These are phyloP conservation scores for Troglohyphantes excavatus DNA, from an alignment of 2,888 invertebrate genomes.

Conservation along the genomic window DNA sequence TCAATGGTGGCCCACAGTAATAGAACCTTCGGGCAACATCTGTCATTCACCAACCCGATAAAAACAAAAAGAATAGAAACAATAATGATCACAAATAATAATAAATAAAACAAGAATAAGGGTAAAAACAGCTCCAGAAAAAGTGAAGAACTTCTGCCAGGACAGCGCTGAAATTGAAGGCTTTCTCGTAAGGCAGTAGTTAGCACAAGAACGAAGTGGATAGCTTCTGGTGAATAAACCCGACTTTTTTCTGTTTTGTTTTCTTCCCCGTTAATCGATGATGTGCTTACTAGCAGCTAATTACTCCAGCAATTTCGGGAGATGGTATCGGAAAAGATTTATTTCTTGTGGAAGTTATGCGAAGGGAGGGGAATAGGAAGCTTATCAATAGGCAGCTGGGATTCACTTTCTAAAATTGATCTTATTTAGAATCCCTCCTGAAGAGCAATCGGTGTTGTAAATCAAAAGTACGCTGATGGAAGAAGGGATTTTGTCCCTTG, in stretches of 20 bases:
- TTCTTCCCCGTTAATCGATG: not conserved
- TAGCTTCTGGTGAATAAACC: not conserved
- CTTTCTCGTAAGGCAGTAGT: not conserved
- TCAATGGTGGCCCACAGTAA: conserved; percentile 19
- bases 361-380: not conserved
- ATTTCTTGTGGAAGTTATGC: not conserved
- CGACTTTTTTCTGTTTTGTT: not conserved
- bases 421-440: not conserved
- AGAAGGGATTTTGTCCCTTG: no score
- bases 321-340: conserved; percentile 22
- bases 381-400: not conserved
- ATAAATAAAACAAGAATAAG: not conserved
- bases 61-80: not conserved
- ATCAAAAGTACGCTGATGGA: not conserved
- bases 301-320: conserved; percentile 13
- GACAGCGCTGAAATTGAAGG: not conserved
- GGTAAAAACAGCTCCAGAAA: not conserved
- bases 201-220: conserved; percentile 15
- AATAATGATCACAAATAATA: not conserved
- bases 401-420: conserved; percentile 10
- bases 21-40: conserved; percentile 34
- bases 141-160: not conserved
- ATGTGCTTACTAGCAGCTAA: conserved; percentile 5
- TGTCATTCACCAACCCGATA: conserved; percentile 23
- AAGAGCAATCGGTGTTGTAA: not conserved